These are phyloP conservation scores for Troilus luridus DNA, from an alignment of 2,888 invertebrate species.

Conservation along the genomic window DNA sequence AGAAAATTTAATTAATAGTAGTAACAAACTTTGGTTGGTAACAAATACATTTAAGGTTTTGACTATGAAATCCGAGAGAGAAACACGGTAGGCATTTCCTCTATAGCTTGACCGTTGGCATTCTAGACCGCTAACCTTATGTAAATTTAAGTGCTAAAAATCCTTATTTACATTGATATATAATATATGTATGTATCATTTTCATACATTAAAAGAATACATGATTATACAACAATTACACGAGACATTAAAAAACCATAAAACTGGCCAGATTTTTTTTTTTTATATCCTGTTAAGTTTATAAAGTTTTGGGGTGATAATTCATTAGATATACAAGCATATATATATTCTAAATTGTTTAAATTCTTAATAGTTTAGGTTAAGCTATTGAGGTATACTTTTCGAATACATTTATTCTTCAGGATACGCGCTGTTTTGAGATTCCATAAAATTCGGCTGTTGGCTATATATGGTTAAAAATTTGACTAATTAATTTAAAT, in stretches of 20 bases:
- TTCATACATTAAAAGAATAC: neutral
- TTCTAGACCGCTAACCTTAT: neutral
- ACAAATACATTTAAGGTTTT: no score
- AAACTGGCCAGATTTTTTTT: neutral
- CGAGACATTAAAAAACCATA: neutral
- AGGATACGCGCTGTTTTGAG: no score
- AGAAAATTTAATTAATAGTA: no score
- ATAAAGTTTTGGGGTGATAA: no score
- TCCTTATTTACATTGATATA: no score
- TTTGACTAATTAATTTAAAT: no score
- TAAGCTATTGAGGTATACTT: no score
- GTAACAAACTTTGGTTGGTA: no score
- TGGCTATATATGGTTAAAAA: no score
- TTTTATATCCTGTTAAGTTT: neutral
- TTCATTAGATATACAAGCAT: neutral
- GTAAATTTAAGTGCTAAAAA: neutral
- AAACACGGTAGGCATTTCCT: neutral
- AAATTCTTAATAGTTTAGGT: no score
- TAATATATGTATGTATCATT: neutral
- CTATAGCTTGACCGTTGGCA: neutral
- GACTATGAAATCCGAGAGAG: neutral
- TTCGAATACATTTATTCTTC: no score
- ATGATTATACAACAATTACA: neutral
- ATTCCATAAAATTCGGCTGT: no score
- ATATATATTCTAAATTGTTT: neutral